Base-by-base conservation (phyloP, 2,797 vertebrate genomes). In the Alcedo atthis region DNA sequence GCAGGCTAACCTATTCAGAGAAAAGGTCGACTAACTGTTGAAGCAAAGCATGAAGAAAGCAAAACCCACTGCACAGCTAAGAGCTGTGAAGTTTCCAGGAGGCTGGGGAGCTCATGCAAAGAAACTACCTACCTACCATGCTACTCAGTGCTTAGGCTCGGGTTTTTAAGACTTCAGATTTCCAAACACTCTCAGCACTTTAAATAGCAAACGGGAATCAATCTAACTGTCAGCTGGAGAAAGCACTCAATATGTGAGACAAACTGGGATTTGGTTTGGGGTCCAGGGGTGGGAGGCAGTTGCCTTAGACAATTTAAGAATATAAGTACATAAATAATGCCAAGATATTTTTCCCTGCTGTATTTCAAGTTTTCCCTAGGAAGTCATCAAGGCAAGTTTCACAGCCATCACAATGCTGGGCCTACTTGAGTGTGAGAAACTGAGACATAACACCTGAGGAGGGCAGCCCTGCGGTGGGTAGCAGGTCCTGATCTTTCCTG, bases 1-100 rank as follows among this genome's bases (percentile, higher is more conserved):
- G 90, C 87, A 92, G 84, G 87, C 53, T 94, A 90, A 84, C 81
- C 70, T 81, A 46, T 53, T 81, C 75, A 69, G 82, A 91, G 83
- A 43, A 93, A 94, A 95, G 81, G 89, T 90, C 73, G 1, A 57
- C 33, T 73, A 94, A 45, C 67, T 85, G 81, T 61, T 1, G 5
- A 85, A 93, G 88, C 53, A 89, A 93, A 80, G 67, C 54, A 79
- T 0, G 5, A 80, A 85, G 85, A 90, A 64, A 83, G 92, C 45
- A 79, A 82, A 96, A 76, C 59, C 42, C 15, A 2, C 33, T 6
- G 28, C 89, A 87, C 71, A 81, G 75, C 62, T 55, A 53, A 84
- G 80, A 77, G 64, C 61, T 82, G 79, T 70, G 73, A 66, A 91
- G 89, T 32, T 81, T 63, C 94, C 79, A 87, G 77, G 82, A 79